Conservation (phyloP, 2,888 invertebrate species). For the Acronicta aceris region DNA sequence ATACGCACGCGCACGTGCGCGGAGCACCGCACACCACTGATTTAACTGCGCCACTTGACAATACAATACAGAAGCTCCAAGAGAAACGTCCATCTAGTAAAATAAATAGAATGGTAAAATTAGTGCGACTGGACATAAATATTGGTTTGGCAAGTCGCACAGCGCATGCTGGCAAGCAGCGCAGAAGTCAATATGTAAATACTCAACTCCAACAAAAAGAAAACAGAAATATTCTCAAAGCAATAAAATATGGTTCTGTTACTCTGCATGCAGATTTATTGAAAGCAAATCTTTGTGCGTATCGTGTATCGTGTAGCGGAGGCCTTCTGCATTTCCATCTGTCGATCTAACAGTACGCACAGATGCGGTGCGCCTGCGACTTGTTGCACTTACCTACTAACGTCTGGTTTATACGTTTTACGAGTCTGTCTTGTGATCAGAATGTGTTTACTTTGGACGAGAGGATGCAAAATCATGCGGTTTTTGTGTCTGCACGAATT, state of each 20-base stretch:
- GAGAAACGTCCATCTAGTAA: background rate
- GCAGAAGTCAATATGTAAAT: no score
- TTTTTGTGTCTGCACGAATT: slow-evolving; percentile 35
- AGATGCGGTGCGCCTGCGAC: slow-evolving; percentile 46
- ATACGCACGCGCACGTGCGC: slow-evolving; percentile 49
- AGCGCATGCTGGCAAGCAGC: no score
- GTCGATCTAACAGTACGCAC: slow-evolving; percentile 5
- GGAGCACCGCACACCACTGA: slow-evolving; percentile 40
- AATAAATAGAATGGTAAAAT: no score
- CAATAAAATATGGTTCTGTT: background rate
- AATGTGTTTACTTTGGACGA: slow-evolving; percentile 39
- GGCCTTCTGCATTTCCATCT: slow-evolving; percentile 25
- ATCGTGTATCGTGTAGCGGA: background rate
- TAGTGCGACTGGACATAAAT: no score
- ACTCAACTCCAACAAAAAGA: background rate
- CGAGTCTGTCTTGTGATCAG: slow-evolving; percentile 33
- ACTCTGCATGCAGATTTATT: background rate
- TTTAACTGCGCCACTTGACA: slow-evolving; percentile 20
- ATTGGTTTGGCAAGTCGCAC: no score
- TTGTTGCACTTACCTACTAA: slow-evolving; percentile 17
- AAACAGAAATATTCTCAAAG: background rate
- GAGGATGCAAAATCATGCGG: slow-evolving; percentile 46
- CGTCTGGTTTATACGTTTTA: slow-evolving; percentile 43
- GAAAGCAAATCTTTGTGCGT: background rate
- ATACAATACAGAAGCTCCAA: slow-evolving; percentile 12